Evolutionary conservation across 2,113 vertebrate species (phyloP).

Genomic region (Seriola aureovittata): DNA sequence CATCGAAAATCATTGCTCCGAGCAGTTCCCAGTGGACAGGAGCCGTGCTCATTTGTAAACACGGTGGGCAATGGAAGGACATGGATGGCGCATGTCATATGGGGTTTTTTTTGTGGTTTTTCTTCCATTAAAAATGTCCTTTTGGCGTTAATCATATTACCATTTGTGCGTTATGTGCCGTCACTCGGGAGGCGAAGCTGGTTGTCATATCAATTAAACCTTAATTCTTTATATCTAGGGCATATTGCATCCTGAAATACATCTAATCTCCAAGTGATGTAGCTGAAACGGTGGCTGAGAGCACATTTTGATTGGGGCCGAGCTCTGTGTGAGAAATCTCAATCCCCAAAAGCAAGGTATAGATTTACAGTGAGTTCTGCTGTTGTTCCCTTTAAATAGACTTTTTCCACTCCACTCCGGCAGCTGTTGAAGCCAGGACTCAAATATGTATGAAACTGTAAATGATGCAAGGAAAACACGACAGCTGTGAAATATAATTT

Average conservation of each 20-base stretch:
- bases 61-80: slow-evolving; percentile 54
- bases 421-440: slow-evolving; percentile 30
- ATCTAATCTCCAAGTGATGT: neutral
- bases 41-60: slow-evolving; percentile 69
- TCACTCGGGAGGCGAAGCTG: slow-evolving; percentile 13
- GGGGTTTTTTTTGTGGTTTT: slow-evolving; percentile 49
- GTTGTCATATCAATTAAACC: slow-evolving; percentile 30
- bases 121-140: slow-evolving; percentile 40
- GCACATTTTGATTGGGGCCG: slow-evolving; percentile 35
- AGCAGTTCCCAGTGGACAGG: slow-evolving; percentile 62
- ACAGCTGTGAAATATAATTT: slow-evolving; percentile 60
- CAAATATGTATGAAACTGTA: slow-evolving; percentile 39
- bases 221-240: neutral
- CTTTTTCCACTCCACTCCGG: slow-evolving; percentile 6
- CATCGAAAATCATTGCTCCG: slow-evolving; percentile 77
- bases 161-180: slow-evolving; percentile 13
- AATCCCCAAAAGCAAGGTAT: slow-evolving; percentile 29
- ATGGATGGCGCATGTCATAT: slow-evolving; percentile 44
- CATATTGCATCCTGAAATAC: neutral
- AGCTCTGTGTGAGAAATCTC: slow-evolving; percentile 34
- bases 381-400: slow-evolving; percentile 21
- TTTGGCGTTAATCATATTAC: slow-evolving; percentile 24
- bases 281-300: neutral
- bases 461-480: slow-evolving; percentile 44
- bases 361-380: slow-evolving; percentile 1